Base-by-base conservation (phyloP, 2,113 vertebrate species). In the Bubo blakistoni region DNA sequence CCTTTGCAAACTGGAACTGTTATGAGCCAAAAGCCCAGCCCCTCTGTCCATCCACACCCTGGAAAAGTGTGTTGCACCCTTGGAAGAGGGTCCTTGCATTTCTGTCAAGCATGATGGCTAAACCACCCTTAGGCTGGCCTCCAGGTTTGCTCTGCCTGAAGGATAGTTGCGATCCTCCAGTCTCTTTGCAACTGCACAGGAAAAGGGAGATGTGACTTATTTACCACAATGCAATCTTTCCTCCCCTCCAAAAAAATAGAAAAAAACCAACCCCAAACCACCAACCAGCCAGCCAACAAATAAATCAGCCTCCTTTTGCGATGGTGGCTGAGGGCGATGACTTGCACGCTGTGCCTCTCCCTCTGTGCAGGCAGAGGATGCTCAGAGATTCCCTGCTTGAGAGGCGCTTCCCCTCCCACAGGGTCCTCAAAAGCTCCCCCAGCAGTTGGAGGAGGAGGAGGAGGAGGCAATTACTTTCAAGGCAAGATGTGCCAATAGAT, bases 151-250 rank as follows among this genome's bases (percentile, higher is more conserved):
- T 54, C 36, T 58, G 27, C 40, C 36, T 47, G 49, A 63, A 44
- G 44, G 27, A 42, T 11, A 13, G 24, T 34, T 54, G 24, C 0
- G 1, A 32, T 69, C n/a, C 20, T 72, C 38, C 58, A 40, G 29
- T 25, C 7, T 54, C 24, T 38, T 55, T 71, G 17, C 40, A 38
- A 9, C 10, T 7, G 29, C 34, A 16, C 5, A 17, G 69, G 30
- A 34, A 78, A 91, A 65, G 8, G 8, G 22, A 52, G 22, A 24
- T 38, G 34, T 38, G 74, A 24, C 13, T 76, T 49, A 29, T 42
- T 58, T 36, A 46, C 10, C 10, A 0, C 32, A 21, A 3, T 1
- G 0, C 13, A 38, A 44, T 20, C 20, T 25, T 32, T 58, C 17
- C n/a, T 80, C 13, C 32, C 22, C 19, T 55, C 66, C 49, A 12